Percentiles rank a stretch among this genome's conserved stretches.
phyloP scores from a whole-genome alignment of 2,797 vertebrate genomes.

The Notoglanidium macrostoma region DNA sequence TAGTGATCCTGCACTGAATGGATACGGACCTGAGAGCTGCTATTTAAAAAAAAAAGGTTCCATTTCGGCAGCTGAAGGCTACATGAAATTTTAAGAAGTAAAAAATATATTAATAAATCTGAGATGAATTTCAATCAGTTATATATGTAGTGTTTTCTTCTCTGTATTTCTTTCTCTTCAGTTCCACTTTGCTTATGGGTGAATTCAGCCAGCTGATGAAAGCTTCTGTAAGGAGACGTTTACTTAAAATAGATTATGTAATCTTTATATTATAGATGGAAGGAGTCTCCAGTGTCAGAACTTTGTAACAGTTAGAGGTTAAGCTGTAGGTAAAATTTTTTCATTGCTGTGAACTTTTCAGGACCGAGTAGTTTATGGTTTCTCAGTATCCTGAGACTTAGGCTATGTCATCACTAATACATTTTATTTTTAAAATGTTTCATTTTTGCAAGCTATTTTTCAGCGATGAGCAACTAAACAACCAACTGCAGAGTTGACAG shows the following conservation, averaged over 20 bases:
- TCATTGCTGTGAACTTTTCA: not conserved
- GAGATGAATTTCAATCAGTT: not conserved
- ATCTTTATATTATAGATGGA: not conserved
- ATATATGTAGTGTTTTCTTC: not conserved
- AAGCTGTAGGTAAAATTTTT: not conserved
- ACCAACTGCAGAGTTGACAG: no score
- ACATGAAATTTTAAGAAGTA: not conserved
- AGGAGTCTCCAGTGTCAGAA: not conserved
- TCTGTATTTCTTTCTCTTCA: not conserved
- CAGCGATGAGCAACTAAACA: no score
- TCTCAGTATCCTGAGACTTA: not conserved
- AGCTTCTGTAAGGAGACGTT: not conserved
- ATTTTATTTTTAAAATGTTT: no score
- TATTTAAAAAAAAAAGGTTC: not conserved
- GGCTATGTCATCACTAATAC: no score
- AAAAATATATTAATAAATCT: not conserved
- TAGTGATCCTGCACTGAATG: not conserved
- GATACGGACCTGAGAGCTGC: not conserved
- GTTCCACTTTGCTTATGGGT: not conserved
- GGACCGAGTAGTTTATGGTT: not conserved
- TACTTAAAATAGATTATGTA: not conserved
- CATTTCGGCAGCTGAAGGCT: not conserved
- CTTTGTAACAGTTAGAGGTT: not conserved
- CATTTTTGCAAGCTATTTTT: no score
- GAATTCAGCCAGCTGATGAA: not conserved